Base-by-base conservation (phyloP, 2,113 vertebrate genomes). In the Arothron firmamentum region DNA sequence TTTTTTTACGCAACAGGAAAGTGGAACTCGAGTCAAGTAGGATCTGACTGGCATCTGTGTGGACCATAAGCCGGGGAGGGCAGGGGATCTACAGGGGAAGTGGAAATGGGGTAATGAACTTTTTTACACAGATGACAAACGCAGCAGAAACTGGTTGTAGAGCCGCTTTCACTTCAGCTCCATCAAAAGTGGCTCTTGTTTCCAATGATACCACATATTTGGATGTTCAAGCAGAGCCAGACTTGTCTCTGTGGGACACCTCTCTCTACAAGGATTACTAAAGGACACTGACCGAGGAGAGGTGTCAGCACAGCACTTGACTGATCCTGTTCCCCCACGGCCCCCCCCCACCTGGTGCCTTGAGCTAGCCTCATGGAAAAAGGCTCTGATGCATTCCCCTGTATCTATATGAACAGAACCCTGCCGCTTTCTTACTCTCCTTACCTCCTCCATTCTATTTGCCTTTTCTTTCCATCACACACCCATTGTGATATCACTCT, bases 1-100 rank as follows among this genome's bases (percentile, higher is more conserved):
- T 87, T 89, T 88, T 89, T 90, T 88, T 88, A 88, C 75, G 82
- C 88, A 84, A 84, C 53, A 75, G 81, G 75, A 88, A 75, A 84
- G 73, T 86, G 88, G 88, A 90, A 89, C 86, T 80, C 83, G 89
- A 91, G 74, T 87, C 87, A 78, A 47, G 64, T 67, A 79, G 84
- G 84, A 81, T 85, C 68, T 79, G 64, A 13, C 59, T 79, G 82
- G 83, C 81, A 89, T 88, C 83, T 87, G 73, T 72, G 66, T 65
- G 77, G 74, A 80, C 70, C 54, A 78, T 76, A 71, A 87, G 62
- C 62, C 18, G 43, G 78, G 71, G 70, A 81, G 74, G 69, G 69
- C 70, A 70, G 59, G 71, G 53, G 70, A 73, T 45, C 61, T 72
- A 66, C 56, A 65, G 70, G 15, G 62, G 65, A 66, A 65, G 55